Base-by-base conservation (phyloP, 1,140 invertebrate genomes). In the Oedothorax gibbosus region DNA sequence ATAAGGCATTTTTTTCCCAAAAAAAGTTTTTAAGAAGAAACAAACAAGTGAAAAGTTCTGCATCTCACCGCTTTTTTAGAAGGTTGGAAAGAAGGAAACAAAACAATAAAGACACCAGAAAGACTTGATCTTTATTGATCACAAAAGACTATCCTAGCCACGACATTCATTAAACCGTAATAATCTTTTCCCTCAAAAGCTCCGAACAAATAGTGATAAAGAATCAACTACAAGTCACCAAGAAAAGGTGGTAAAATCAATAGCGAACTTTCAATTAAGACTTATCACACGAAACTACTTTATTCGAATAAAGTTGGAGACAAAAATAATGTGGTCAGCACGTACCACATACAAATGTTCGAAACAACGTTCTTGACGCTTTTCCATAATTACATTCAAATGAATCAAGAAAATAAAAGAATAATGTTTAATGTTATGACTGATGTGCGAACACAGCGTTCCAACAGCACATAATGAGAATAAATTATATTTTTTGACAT, bases 151-250 rank as follows among this genome's bases (percentile, higher is more conserved):
- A 18, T 73, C 56, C 18, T 14, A 82, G 80, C 56, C 68, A 21
- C 57, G 54, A 54, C 80, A 82, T 62, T 82, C 68, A 73, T 82
- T 73, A 82, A 82, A 82, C 64, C 49, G 8, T 71, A 81, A 81
- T 72, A 73, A 82, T 82, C 69, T 65, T 72, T 54, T 10, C 72
- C 56, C 10, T 57, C 65, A 49, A 69, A 81, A 71, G 54, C 14
- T 75, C 20, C 53, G 60, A 75, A 75, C 72, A 75, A 75, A 75
- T 75, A 75, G 60, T 57, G 72, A 21, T 71, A 53, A 35, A 71
- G 69, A 71, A 71, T 71, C 50, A 21, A 71, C 12, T 53, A 51
- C 20, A 53, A 54, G 69, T 15, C 15, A 71, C 10, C 35, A 71
- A 71, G 50, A 71, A 71, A 68, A 69, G 20, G 50, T 53, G 54